Conservation (phyloP, 2,888 invertebrate species). For the Coelopa pilipes region DNA sequence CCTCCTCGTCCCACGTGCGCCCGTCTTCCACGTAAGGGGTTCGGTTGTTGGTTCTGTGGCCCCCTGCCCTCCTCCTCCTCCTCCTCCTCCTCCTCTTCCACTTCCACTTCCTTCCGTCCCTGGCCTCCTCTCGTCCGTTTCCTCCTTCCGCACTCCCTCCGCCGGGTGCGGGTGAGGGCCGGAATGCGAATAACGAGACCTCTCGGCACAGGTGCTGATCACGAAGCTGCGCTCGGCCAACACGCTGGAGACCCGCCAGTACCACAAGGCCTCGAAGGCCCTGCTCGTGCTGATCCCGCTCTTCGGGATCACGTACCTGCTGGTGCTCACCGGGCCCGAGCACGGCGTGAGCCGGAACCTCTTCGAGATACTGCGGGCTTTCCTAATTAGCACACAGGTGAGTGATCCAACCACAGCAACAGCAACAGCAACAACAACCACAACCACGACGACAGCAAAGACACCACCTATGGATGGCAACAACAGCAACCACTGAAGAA, state of each 20-base stretch:
- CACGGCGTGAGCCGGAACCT: slow-evolving; percentile 79
- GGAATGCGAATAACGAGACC: too few relatives aligned
- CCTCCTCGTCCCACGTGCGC: too few relatives aligned
- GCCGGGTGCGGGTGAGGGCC: too few relatives aligned
- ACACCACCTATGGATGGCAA: too few relatives aligned
- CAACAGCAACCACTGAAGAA: background rate
- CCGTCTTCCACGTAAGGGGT: too few relatives aligned
- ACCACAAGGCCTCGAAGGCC: slow-evolving; percentile 90
- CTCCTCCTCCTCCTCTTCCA: too few relatives aligned
- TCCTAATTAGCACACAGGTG: slow-evolving; percentile 91
- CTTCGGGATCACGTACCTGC: slow-evolving; percentile 88
- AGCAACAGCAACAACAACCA: background rate
- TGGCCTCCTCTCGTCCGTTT: too few relatives aligned
- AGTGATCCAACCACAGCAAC: slow-evolving; percentile 46
- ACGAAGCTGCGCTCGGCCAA: slow-evolving; percentile 92
- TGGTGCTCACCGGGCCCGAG: slow-evolving; percentile 84
- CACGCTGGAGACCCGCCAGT: slow-evolving; percentile 89
- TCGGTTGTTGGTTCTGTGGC: too few relatives aligned
- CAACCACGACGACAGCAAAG: background rate
- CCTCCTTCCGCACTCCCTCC: too few relatives aligned
- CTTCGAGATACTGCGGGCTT: slow-evolving; percentile 81
- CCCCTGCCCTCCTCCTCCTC: too few relatives aligned
- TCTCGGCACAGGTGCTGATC: slow-evolving; percentile 81
- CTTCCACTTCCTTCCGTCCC: too few relatives aligned
- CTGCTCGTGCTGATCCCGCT: slow-evolving; percentile 90